Evolutionary conservation across 2,113 vertebrate genomes (phyloP).

Genomic region (Pitta sordida): DNA sequence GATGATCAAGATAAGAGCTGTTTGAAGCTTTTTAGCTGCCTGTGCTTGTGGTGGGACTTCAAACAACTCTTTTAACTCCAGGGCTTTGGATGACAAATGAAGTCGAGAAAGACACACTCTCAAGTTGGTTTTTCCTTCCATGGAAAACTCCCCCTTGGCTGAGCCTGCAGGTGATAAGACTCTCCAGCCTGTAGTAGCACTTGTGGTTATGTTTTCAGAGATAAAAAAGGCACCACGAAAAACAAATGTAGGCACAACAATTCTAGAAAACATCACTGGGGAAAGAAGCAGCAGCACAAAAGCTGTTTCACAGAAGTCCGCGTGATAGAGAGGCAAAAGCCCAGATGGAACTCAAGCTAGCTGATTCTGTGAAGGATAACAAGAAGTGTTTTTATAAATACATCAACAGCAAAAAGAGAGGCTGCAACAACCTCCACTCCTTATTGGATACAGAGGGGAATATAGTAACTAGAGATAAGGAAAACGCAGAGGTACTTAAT

Average conservation of each 20-base stretch:
- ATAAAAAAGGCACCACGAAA: background rate
- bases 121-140: background rate
- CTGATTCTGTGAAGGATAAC: no score
- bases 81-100: background rate
- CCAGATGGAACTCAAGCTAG: no score
- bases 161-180: background rate
- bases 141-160: background rate
- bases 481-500: no score
- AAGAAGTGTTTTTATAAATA: no score
- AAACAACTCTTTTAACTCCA: background rate
- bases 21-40: background rate
- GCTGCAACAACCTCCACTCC: no score
- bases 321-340: no score
- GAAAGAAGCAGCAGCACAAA: background rate
- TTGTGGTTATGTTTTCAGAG: background rate
- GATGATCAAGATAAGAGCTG: background rate
- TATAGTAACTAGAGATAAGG: no score
- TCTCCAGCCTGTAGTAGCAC: background rate
- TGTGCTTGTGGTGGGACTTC: background rate
- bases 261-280: background rate
- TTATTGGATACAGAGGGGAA: no score
- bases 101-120: background rate
- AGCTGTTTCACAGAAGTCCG: background rate
- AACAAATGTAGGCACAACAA: background rate
- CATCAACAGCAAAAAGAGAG: no score